Evolutionary conservation across 2,797 vertebrate species (phyloP).

Genomic region (Chelon auratus): DNA sequence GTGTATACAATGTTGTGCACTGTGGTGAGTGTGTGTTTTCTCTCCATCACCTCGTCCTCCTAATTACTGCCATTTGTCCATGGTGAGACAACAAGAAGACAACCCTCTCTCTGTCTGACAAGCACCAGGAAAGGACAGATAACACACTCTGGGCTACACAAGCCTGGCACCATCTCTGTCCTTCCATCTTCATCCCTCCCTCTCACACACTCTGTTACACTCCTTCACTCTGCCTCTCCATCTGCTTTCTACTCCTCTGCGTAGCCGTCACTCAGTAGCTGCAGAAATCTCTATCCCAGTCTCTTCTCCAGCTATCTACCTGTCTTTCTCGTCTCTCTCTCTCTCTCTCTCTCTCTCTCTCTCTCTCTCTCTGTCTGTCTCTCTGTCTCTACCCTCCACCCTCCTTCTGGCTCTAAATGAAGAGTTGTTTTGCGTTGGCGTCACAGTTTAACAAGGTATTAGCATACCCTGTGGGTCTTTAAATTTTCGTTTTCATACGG

Average conservation of each 20-base stretch:
- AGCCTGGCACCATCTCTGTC: conserved; percentile 57
- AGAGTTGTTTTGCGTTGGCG: conserved; percentile 55
- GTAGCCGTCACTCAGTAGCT: conserved; percentile 56
- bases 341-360: conserved; percentile 6
- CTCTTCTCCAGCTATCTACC: conserved; percentile 51
- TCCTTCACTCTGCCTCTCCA: conserved; percentile 58
- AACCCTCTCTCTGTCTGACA: conserved; percentile 57
- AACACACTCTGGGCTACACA: conserved; percentile 57
- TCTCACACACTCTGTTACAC: conserved; percentile 67
- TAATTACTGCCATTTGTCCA: conserved; percentile 70
- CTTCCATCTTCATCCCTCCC: conserved; percentile 77
- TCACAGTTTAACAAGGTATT: conserved; percentile 61
- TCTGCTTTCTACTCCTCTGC: conserved; percentile 40
- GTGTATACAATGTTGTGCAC: conserved; percentile 21
- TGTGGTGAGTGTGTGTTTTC: conserved; percentile 23
- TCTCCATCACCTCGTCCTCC: conserved; percentile 48
- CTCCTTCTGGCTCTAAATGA: conserved; percentile 36
- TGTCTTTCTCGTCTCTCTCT: conserved; percentile 21
- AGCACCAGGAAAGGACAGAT: conserved; percentile 59
- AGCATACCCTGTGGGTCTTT: conserved; percentile 60
- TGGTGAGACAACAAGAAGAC: conserved; percentile 61
- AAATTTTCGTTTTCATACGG: conserved; percentile 42
- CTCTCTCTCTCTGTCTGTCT: conserved; percentile 5
- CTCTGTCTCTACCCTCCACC: conserved; percentile 5
- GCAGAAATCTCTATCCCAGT: conserved; percentile 54